Evolutionary conservation across 2,113 vertebrate genomes (phyloP).

Genomic region (Myotis lucifugus): DNA sequence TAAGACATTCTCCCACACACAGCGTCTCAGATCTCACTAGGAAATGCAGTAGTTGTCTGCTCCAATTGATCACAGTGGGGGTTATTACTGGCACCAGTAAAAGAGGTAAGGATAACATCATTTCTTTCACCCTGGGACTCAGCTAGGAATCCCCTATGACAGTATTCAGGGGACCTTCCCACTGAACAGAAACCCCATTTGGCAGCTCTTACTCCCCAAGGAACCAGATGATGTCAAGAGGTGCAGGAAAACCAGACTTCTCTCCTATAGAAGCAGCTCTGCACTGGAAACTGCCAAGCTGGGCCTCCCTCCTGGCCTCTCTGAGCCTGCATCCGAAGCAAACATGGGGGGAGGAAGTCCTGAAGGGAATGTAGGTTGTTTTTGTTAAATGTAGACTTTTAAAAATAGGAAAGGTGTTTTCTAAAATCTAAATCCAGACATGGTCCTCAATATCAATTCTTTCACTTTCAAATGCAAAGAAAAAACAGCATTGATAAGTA

Average conservation of each 20-base stretch:
- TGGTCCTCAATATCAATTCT: not conserved
- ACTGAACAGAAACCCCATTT: not conserved
- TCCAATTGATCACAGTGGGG: not conserved
- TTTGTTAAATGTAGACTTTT: slow-evolving; percentile 20
- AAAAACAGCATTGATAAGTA: not conserved
- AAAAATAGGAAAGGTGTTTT: not conserved
- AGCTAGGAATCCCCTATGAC: not conserved
- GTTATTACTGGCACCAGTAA: slow-evolving; percentile 29
- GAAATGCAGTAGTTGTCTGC: not conserved
- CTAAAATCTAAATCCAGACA: not conserved
- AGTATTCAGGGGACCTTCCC: not conserved
- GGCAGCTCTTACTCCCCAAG: not conserved
- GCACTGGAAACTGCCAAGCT: not conserved
- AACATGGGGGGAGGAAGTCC: not conserved
- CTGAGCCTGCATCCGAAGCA: not conserved
- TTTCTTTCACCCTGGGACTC: not conserved
- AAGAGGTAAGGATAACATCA: not conserved
- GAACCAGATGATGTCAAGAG: not conserved
- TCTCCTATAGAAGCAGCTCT: not conserved
- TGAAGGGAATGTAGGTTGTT: not conserved
- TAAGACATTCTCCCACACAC: not conserved
- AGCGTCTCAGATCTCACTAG: not conserved
- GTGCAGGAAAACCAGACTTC: not conserved
- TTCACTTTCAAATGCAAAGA: slow-evolving; percentile 41
- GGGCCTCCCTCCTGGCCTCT: not conserved